A percentile compares a stretch with the other conserved stretches of the same genome.
Evolutionary conservation across 2,888 invertebrate species (phyloP).

Genomic region (Trachelus tabidus): DNA sequence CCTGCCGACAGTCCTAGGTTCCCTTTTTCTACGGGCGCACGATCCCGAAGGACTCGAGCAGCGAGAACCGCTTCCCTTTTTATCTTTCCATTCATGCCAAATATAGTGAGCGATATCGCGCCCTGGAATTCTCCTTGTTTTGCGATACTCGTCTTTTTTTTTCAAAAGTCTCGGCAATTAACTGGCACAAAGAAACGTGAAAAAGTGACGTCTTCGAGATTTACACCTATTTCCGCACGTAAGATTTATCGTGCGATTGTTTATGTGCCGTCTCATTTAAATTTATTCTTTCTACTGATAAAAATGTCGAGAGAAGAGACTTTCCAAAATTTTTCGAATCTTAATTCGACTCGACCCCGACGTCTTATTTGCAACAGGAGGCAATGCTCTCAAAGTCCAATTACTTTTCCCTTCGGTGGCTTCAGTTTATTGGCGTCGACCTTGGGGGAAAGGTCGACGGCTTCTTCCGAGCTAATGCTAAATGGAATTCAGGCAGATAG

Average conservation of each 20-base stretch:
- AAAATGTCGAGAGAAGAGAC: background rate
- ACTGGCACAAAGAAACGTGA: background rate
- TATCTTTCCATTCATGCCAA: conserved; percentile 21
- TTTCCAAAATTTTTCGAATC: background rate
- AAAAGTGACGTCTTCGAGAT: background rate
- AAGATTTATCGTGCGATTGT: background rate
- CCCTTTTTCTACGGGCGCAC: conserved; percentile 19
- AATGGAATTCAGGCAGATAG: background rate
- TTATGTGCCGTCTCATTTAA: background rate
- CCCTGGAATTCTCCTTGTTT: background rate
- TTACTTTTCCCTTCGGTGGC: background rate
- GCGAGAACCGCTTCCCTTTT: conserved; percentile 31
- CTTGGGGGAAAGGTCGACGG: background rate
- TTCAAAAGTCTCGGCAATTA: background rate
- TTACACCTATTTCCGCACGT: background rate
- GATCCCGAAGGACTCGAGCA: conserved; percentile 17
- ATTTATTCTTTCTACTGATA: background rate
- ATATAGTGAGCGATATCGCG: background rate
- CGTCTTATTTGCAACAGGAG: background rate
- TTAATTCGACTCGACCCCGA: background rate
- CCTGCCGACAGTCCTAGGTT: conserved; percentile 25
- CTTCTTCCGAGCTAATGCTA: background rate
- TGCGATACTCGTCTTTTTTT: background rate
- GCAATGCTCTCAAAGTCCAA: background rate
- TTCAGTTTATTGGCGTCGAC: background rate